Evolutionary conservation across 2,113 vertebrate species (phyloP), one percentile per base, ranked within the genome.

Genomic region (Heterochromis multidens): DNA sequence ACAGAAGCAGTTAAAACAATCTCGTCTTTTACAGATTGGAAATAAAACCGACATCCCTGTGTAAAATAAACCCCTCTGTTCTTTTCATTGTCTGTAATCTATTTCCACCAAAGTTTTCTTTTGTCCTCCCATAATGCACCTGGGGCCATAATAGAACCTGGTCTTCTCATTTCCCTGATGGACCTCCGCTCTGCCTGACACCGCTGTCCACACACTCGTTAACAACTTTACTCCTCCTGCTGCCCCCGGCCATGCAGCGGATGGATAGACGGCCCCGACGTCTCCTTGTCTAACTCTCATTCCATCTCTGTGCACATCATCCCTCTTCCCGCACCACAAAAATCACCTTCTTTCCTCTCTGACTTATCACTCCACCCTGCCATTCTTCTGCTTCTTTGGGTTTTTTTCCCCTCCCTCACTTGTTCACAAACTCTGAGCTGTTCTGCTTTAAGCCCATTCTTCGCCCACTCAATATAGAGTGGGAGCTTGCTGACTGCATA

Each of bases 401-500:
- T 4, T 25, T 17, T 40, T 46, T 27, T 6, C 40, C 21, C 43
- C 84, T 3, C n/a, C 31, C 76, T 85, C 79, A 59, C 89, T 78
- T 80, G 49, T 87, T 77, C 14, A 37, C 67, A 52, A 86, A 84
- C 74, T 86, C 62, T 8, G 85, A 86, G 87, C 85, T 74, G 89
- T 94, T 94, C 85, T 84, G 81, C 87, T 88, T 60, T 90, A 87
- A 93, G 89, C 91, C 74, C 25, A 74, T 82, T 83, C 83, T 84
- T 16, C 79, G 92, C 95, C 98, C 96, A 92, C 96, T 98, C 97
- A 91, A 97, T 97, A 95, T 86, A 85, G 84, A 95, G 92, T 92
- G 94, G 95, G 93, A 74, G 95, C 94, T 96, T 92, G 96, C 92
- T 93, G 96, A 96, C 96, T 96, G 96, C 96, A 97, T 97, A 96